phyloP scores from a whole-genome alignment of 2,888 invertebrate genomes.

The Imbricaverruca yamaguchii region DNA sequence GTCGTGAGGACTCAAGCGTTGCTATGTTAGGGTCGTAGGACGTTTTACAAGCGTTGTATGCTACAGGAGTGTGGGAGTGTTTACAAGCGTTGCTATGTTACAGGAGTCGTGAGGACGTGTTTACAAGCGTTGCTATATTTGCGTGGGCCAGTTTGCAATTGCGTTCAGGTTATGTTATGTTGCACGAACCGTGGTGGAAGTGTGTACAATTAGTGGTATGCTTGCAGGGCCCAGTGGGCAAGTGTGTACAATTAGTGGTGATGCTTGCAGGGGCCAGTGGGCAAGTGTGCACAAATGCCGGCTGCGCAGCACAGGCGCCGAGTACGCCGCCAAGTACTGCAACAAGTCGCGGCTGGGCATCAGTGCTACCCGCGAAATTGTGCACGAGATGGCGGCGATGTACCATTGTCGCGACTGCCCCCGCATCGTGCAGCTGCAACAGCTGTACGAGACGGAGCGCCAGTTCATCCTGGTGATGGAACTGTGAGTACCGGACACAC shows the following conservation, averaged over 20 bases:
- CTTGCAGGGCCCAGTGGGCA: background rate
- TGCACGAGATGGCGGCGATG: conserved; percentile 10
- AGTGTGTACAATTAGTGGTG: background rate
- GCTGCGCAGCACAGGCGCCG: background rate
- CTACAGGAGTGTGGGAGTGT: no score
- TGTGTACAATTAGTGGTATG: no score
- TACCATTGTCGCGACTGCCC: background rate
- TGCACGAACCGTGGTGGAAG: no score
- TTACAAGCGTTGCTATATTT: no score
- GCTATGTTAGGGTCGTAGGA: no score
- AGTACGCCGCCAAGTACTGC: conserved; percentile 12
- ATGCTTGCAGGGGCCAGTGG: background rate
- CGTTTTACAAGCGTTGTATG: no score
- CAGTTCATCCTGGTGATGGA: conserved; percentile 13
- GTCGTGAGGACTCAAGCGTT: no score
- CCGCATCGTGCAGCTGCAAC: background rate
- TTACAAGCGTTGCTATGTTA: no score
- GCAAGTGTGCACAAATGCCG: conserved; percentile 6
- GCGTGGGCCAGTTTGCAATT: no score
- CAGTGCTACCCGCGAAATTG: background rate
- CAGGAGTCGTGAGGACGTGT: no score
- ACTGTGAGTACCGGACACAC: background rate
- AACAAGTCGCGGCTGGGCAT: background rate
- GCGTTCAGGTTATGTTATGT: no score
- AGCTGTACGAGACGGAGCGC: conserved; percentile 7